Evolutionary conservation across 1,140 invertebrate species (phyloP).

Genomic region (Andrena cerasifolii): DNA sequence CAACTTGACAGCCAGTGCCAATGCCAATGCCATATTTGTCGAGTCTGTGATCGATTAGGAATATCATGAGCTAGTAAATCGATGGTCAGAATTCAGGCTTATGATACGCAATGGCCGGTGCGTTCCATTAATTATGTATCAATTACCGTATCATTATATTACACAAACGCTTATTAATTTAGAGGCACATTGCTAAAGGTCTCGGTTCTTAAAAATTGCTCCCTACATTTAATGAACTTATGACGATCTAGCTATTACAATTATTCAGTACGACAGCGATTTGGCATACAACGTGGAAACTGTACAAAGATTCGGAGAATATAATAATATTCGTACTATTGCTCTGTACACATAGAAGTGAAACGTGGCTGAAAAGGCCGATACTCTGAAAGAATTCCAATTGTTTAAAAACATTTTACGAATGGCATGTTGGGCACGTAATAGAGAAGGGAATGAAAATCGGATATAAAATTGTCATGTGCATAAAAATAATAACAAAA

Average conservation of each 20-base stretch:
- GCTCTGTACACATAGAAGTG: constrained; percentile 57
- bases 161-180: constrained; percentile 81
- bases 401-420: constrained; percentile 23
- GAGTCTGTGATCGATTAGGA: constrained; percentile 72
- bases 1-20: constrained; percentile 73
- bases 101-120: constrained; percentile 66
- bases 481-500: constrained; percentile 62
- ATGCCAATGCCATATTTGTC: constrained; percentile 66
- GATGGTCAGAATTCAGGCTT: constrained; percentile 74
- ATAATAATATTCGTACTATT: constrained; percentile 64
- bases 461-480: constrained; percentile 58
- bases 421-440: constrained; percentile 32
- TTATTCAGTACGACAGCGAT: constrained; percentile 70
- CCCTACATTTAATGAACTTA: constrained; percentile 76
- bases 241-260: constrained; percentile 70
- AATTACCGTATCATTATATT: constrained; percentile 75
- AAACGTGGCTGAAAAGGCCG: constrained; percentile 46
- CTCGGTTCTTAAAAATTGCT: constrained; percentile 78
- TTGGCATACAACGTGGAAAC: constrained; percentile 73
- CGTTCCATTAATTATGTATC: constrained; percentile 68
- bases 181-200: constrained; percentile 82
- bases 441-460: constrained; percentile 33
- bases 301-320: constrained; percentile 67
- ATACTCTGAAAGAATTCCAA: constrained; percentile 48
- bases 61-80: constrained; percentile 69